Conservation (phyloP, 1,140 invertebrate genomes). For the Ostrea denselamellosa region DNA sequence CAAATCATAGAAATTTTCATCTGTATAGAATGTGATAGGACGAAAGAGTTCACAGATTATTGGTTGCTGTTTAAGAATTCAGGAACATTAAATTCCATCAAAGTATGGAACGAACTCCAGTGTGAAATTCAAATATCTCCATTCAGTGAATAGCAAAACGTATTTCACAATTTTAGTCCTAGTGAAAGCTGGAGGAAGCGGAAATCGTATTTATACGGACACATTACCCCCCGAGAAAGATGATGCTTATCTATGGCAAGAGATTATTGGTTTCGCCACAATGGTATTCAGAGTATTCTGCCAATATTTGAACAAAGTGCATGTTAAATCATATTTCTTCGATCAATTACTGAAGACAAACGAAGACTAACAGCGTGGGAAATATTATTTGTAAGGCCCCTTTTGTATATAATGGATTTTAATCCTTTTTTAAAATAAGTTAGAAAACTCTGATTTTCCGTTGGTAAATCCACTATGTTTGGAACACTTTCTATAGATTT, state of each 20-base stretch:
- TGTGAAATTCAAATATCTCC: neutral
- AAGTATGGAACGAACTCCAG: neutral
- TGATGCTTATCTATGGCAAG: neutral
- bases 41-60: too few relatives aligned
- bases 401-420: neutral
- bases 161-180: neutral
- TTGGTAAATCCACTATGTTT: neutral
- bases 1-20: neutral
- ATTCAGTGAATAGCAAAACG: neutral
- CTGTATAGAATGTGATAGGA: neutral
- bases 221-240: neutral
- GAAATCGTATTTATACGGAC: neutral
- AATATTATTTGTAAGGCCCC: neutral
- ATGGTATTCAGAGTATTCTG: neutral
- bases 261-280: neutral
- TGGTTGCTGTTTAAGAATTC: neutral
- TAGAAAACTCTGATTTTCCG: neutral
- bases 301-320: conserved; percentile 14
- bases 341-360: neutral
- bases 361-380: neutral
- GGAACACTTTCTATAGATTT: neutral
- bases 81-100: neutral
- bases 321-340: neutral
- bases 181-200: neutral
- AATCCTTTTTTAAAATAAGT: neutral